Evolutionary conservation across 2,113 vertebrate genomes (phyloP), one percentile per base, ranked within the genome.

Genomic region (Scopus umbretta): DNA sequence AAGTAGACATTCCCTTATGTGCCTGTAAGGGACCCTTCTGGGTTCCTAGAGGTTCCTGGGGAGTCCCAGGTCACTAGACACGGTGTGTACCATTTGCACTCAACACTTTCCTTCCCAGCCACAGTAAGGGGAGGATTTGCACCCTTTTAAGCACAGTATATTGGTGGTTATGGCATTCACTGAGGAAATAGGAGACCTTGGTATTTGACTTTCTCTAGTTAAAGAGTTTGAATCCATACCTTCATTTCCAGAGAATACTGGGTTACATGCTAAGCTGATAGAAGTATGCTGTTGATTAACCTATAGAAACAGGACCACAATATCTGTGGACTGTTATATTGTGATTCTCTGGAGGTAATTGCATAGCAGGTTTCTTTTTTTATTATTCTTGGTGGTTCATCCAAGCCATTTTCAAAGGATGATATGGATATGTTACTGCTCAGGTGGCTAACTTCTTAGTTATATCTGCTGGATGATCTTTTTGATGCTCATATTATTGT

Each of bases 1-100:
- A 65, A 72, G 30, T 25, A 42, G 32, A 38, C 20, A 22, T 14
- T 29, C 3, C 8, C 7, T 8, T 68, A 5, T 0, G 0, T 4
- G 27, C 19, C 19, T 42, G 6, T 43, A 55, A 53, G 29, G 40
- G 26, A 50, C 16, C 2, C 6, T 68, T 49, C 7, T 67, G 11
- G 22, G 13, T 73, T 84, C 16, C 42, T 55, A 56, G 19, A 67
- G 43, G 13, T 38, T 67, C 45, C 47, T 72, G 23, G 40, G 32
- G 86, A 66, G 23, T 34, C 10, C 23, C 52, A 50, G 26, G 9
- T 53, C 62, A 25, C 38, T n/a, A 45, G 19, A 30, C 10, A 16
- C 7, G 4, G 8, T 40, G 14, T 13, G 4, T 40, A 45, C 7
- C 7, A 13, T 79, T 40, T 36, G 15, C 53, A 18, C 18, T 71